Conservation (phyloP, 2,797 vertebrate genomes). For the Melanotaenia maccullochi region DNA sequence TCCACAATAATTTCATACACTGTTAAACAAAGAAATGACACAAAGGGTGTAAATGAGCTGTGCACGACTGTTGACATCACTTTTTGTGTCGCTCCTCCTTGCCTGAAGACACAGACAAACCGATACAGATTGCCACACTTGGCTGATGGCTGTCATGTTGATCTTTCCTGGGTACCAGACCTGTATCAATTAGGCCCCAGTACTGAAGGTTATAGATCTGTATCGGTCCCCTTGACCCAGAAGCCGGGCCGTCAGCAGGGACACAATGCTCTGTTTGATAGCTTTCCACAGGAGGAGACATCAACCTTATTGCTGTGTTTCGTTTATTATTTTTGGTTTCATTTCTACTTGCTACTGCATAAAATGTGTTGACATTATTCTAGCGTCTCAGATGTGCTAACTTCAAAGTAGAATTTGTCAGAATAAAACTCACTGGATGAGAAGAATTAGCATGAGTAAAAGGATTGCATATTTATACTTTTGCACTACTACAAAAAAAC, state of each 20-base stretch:
- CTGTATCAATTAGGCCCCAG: conserved; percentile 69
- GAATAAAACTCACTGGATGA: conserved; percentile 1
- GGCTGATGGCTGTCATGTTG: conserved; percentile 70
- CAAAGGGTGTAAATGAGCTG: conserved; percentile 48
- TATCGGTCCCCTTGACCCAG: conserved; percentile 61
- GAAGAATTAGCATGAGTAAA: not conserved
- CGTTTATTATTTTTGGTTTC: conserved; percentile 15
- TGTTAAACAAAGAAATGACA: conserved; percentile 66
- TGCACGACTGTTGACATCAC: conserved; percentile 50
- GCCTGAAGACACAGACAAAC: conserved; percentile 56
- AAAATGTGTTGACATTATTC: conserved; percentile 32
- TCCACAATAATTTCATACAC: conserved; percentile 56
- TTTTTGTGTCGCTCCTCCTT: conserved; percentile 43
- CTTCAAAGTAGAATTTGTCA: conserved; percentile 7
- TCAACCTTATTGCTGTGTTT: conserved; percentile 54
- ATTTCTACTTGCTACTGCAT: conserved; percentile 38
- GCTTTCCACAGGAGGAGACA: conserved; percentile 39
- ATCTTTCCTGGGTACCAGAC: conserved; percentile 55
- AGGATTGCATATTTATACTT: not conserved
- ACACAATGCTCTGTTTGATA: conserved; percentile 61
- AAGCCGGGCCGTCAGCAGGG: conserved; percentile 49
- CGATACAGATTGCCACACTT: conserved; percentile 67
- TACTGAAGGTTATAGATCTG: conserved; percentile 71
- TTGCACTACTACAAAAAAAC: conserved; percentile 1
- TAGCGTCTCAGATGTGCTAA: conserved; percentile 36